These are phyloP conservation scores for Zaprionus africanus DNA, from an alignment of 1,140 invertebrate species.

Conservation along the genomic window DNA sequence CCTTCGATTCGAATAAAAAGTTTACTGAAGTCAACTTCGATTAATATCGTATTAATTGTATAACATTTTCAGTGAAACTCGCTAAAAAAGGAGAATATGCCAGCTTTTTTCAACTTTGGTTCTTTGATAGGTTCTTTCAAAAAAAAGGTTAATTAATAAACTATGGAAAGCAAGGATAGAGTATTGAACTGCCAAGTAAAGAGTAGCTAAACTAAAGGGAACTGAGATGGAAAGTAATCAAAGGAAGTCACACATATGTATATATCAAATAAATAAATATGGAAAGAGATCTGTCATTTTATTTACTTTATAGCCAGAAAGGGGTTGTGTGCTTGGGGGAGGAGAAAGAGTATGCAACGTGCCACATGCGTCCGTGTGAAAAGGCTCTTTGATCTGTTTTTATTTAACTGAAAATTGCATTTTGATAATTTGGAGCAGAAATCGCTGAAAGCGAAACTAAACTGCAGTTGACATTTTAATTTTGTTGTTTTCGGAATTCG, in stretches of 20 bases:
- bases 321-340: background rate
- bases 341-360: background rate
- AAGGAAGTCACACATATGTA: too few species aligned
- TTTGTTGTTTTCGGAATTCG: conserved; percentile 38
- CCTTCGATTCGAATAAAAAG: background rate
- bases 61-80: background rate
- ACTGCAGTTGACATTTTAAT: conserved; percentile 70
- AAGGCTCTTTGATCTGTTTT: conserved; percentile 24
- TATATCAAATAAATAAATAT: too few species aligned
- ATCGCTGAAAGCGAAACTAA: conserved; percentile 60
- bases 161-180: background rate
- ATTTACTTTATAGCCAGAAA: too few species aligned
- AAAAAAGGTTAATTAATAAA: conserved; percentile 1
- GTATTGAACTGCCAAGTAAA: background rate
- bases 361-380: background rate
- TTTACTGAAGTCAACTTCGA: background rate
- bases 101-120: background rate
- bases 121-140: background rate
- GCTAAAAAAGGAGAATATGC: background rate
- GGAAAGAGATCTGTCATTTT: too few species aligned
- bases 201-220: background rate
- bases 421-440: conserved; percentile 63
- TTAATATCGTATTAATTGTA: background rate
- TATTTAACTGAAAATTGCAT: conserved; percentile 65
- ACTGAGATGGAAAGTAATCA: too few species aligned